phyloP scores from a whole-genome alignment of 2,113 vertebrate species.

The Gallinago undulata region DNA sequence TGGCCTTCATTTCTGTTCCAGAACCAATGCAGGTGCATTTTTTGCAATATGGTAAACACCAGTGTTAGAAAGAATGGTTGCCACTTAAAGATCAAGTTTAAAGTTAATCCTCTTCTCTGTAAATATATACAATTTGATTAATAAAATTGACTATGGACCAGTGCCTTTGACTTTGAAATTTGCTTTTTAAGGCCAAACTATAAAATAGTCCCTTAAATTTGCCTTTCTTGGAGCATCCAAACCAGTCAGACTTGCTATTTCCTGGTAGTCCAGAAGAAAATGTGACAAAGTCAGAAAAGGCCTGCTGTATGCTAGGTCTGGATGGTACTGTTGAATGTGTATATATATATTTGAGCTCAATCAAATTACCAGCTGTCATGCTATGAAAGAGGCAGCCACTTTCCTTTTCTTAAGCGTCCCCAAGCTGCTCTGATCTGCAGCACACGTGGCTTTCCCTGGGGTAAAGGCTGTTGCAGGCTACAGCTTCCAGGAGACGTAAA shows the following conservation, averaged over 20 bases:
- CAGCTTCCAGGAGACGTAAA: background rate
- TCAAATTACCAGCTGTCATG: background rate
- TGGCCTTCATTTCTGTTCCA: background rate
- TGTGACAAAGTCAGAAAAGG: background rate
- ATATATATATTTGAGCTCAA: background rate
- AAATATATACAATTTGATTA: constrained; percentile 68
- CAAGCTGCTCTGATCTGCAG: background rate
- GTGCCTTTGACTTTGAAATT: constrained; percentile 57
- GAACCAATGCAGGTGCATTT: constrained; percentile 14
- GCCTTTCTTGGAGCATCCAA: background rate
- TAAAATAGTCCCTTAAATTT: constrained; percentile 32
- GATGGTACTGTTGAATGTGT: background rate
- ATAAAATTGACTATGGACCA: constrained; percentile 27
- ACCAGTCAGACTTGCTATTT: background rate
- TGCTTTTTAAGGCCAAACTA: constrained; percentile 29
- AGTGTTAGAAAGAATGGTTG: constrained; percentile 41
- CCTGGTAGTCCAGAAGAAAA: background rate
- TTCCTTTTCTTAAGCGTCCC: background rate
- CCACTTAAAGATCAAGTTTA: background rate
- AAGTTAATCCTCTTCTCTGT: constrained; percentile 3
- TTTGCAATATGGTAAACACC: background rate
- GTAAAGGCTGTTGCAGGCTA: background rate
- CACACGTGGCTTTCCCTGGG: background rate
- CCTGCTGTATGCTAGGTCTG: background rate
- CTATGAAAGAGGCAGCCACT: background rate